phyloP scores from a whole-genome alignment of 1,140 invertebrate genomes.

The Bombyx mandarina region DNA sequence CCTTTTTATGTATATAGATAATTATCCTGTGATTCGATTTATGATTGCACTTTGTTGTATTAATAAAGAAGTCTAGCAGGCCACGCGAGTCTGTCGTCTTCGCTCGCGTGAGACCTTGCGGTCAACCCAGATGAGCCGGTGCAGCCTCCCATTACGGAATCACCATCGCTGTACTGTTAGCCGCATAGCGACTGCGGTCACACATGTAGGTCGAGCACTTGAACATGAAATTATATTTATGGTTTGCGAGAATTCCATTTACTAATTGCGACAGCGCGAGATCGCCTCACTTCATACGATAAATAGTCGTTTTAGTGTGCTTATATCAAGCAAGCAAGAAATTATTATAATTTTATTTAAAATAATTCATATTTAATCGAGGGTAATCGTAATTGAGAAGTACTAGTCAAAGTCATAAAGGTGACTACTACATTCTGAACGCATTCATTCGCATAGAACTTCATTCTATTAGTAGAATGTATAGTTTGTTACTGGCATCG shows the following conservation, averaged over 20 bases:
- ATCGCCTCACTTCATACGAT: background rate
- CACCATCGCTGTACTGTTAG: constrained; percentile 57
- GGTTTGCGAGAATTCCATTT: constrained; percentile 38
- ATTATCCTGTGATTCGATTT: too few species aligned
- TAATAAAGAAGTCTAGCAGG: background rate
- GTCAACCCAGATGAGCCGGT: constrained; percentile 53
- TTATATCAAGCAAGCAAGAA: too few species aligned
- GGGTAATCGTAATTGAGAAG: too few species aligned
- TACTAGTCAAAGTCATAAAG: too few species aligned
- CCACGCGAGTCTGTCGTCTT: background rate
- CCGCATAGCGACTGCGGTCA: constrained; percentile 51
- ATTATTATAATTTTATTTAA: too few species aligned
- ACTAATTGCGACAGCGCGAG: constrained; percentile 2
- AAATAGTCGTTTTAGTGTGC: background rate
- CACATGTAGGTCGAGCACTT: constrained; percentile 54
- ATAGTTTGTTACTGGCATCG: constrained; percentile 4
- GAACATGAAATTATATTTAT: constrained; percentile 57
- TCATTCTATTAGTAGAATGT: constrained; percentile 1
- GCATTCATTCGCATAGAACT: too few species aligned
- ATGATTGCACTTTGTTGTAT: constrained; percentile 5
- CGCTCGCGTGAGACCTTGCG: constrained; percentile 39
- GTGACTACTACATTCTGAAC: too few species aligned
- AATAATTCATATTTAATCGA: too few species aligned
- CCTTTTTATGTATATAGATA: too few species aligned
- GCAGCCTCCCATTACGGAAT: constrained; percentile 47